phyloP scores from a whole-genome alignment of 2,797 vertebrate genomes.

The Centroberyx gerrardi region DNA sequence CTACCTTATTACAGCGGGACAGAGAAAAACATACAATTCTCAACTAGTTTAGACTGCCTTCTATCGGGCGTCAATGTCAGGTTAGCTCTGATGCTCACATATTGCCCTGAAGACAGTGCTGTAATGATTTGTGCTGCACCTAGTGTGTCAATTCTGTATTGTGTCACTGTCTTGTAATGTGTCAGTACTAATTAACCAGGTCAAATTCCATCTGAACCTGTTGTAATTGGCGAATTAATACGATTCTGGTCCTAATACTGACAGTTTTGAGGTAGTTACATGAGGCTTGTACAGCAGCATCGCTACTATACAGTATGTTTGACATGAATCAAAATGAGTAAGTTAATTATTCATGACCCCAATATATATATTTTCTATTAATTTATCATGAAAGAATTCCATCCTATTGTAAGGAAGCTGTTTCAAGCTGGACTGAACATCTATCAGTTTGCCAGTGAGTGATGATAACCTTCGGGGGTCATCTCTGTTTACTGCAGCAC shows the following conservation, averaged over 20 bases:
- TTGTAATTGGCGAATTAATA: slow-evolving; percentile 27
- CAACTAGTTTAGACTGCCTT: slow-evolving; percentile 17
- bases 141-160: slow-evolving; percentile 15
- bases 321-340: slow-evolving; percentile 16
- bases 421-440: slow-evolving; percentile 34
- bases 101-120: neutral
- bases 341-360: slow-evolving; percentile 7
- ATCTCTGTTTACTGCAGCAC: slow-evolving; percentile 70
- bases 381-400: slow-evolving; percentile 11
- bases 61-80: slow-evolving; percentile 9
- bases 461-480: slow-evolving; percentile 71
- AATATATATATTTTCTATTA: slow-evolving; percentile 25
- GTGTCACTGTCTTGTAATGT: slow-evolving; percentile 22
- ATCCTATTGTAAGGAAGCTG: slow-evolving; percentile 37
- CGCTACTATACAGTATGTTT: neutral
- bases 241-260: neutral
- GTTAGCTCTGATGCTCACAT: slow-evolving; percentile 15
- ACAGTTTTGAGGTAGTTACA: neutral
- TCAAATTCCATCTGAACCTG: slow-evolving; percentile 20
- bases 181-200: slow-evolving; percentile 36
- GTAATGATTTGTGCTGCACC: neutral
- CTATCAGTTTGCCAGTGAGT: slow-evolving; percentile 58
- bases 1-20: slow-evolving; percentile 5
- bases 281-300: slow-evolving; percentile 14
- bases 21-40: slow-evolving; percentile 23